A percentile compares a stretch with the other conserved stretches of the same genome.
Evolutionary conservation across 2,888 invertebrate species (phyloP).

Genomic region (Deilephila porcellus): DNA sequence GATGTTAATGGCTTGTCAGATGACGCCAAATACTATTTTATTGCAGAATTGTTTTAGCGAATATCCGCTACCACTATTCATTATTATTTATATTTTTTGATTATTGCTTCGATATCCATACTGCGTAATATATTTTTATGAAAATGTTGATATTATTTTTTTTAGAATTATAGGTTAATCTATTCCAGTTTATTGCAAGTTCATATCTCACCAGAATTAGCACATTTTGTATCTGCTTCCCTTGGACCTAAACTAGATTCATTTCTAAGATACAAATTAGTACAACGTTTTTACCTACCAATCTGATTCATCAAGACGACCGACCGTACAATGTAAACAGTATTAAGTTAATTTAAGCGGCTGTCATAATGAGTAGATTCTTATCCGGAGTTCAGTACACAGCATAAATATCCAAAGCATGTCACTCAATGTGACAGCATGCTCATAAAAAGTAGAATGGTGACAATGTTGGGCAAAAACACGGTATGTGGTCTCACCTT

Average conservation of each 20-base stretch:
- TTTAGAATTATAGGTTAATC: too few species aligned
- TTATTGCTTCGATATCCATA: too few species aligned
- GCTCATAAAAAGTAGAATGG: slow-evolving; percentile 59
- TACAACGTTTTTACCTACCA: not conserved
- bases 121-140: not conserved
- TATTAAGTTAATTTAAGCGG: slow-evolving; percentile 13
- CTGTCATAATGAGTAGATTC: slow-evolving; percentile 9
- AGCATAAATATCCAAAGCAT: slow-evolving; percentile 36
- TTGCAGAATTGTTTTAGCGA: too few species aligned
- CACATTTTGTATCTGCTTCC: too few species aligned
- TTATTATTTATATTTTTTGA: not conserved
- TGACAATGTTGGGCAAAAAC: slow-evolving; percentile 56
- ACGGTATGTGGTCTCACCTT: slow-evolving; percentile 56
- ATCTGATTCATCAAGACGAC: slow-evolving; percentile 13
- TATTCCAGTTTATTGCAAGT: too few species aligned
- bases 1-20: too few species aligned
- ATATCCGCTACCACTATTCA: not conserved
- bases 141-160: not conserved
- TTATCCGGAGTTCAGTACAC: slow-evolving; percentile 19
- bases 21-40: too few species aligned
- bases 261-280: not conserved
- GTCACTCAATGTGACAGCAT: slow-evolving; percentile 49
- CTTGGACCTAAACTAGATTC: not conserved
- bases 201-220: too few species aligned
- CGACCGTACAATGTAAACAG: slow-evolving; percentile 14